Base-by-base conservation (phyloP, 2,797 vertebrate genomes). In the Channallabes apus region DNA sequence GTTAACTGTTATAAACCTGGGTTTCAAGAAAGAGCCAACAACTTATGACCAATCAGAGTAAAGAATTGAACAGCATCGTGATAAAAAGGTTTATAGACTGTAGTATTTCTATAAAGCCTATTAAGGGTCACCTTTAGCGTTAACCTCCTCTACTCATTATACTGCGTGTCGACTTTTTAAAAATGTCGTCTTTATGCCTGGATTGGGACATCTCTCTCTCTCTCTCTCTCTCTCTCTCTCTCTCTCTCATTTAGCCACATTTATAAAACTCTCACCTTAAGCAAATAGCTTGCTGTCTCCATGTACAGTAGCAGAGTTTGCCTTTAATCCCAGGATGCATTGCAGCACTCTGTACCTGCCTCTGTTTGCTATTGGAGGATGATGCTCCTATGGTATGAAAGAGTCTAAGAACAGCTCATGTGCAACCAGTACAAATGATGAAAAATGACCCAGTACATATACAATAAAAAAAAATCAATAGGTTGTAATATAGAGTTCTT, bases 151-250 rank as follows among this genome's bases (percentile, higher is more conserved):
- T 89, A 91, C 88, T 87, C 88, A 35, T 41, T 46, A 41, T 24
- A 9, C 41, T 46, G 41, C 9, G 15, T 73, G 71, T 73, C 6
- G 5, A 17, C n/a, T 0, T 15, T 46, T 38, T 41, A 24, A 7
- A 4, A 6, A 35, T 68, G 6, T 68, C 15, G 35, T 29, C 64
- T 68, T 2, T 35, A 20, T 35, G 24, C 65, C 29, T 32, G 65
- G 27, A 67, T 6, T 32, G 65, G 65, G 27, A 67, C n/a, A 32
- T 35, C 32, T 69, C 88, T 85, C 35, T 46, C 91, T 91, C 89
- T 90, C 91, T 90, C 77, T 89, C 81, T 87, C 82, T 87, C 61
- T 77, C 29, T 64, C n/a, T 84, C 5, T 73, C 14, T 51, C 46
- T 27, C 12, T 27, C 14, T 17, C 14, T 4, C 22, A 1, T 73